These are phyloP conservation scores for Glaucidium brasilianum DNA, from an alignment of 2,113 vertebrate species.

Conservation along the genomic window DNA sequence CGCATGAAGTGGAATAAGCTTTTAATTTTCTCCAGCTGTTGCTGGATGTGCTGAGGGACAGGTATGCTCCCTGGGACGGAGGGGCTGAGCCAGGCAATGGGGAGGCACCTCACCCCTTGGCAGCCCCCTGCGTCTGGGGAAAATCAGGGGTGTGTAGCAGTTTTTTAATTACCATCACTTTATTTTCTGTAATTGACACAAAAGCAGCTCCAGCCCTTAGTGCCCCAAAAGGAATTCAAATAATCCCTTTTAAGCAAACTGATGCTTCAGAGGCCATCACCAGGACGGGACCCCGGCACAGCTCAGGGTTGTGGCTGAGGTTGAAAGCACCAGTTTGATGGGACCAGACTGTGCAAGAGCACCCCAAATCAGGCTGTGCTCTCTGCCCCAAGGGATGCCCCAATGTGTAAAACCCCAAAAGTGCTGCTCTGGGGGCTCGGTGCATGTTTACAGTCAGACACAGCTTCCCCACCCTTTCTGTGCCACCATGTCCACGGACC, in stretches of 20 bases:
- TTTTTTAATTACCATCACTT: not conserved
- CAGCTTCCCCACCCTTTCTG: not conserved
- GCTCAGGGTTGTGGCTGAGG: accelerated
- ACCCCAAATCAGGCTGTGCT: not conserved
- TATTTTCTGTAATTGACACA: not conserved
- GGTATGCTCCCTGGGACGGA: not conserved
- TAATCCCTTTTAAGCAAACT: not conserved
- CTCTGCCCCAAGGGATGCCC: not conserved
- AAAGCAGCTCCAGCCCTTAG: not conserved
- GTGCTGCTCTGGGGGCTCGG: not conserved
- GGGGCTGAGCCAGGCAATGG: accelerated
- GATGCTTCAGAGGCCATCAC: not conserved
- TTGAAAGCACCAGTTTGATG: accelerated
- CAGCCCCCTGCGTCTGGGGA: not conserved
- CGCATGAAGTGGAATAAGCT: not conserved
- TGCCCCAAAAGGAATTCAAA: not conserved
- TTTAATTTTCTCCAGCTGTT: constrained; percentile 52
- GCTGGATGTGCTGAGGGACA: not conserved
- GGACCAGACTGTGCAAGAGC: accelerated
- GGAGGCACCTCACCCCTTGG: constrained; percentile 33
- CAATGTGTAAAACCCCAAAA: not conserved
- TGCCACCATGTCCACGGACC: not conserved
- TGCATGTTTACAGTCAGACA: not conserved
- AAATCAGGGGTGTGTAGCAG: accelerated
- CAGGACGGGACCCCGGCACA: accelerated